A percentile compares a stretch with the other conserved stretches of the same genome.
Conservation (phyloP, 1,140 invertebrate species). For the Drosophila sulfurigaster region DNA sequence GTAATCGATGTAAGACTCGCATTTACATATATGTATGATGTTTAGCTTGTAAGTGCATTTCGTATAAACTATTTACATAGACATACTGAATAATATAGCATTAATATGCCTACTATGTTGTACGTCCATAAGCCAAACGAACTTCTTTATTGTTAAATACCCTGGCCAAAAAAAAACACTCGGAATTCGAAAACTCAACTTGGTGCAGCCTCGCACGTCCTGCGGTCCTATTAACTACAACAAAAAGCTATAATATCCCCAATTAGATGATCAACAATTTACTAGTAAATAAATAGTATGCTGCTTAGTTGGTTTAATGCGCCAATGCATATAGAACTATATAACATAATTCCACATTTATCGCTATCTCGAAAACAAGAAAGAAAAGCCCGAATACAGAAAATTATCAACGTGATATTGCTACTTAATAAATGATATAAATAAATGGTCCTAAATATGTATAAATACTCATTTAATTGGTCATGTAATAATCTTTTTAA, state of each 20-base stretch:
- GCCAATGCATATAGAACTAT: constrained; percentile 53
- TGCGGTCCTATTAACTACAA: constrained; percentile 1
- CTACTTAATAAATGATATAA: constrained; percentile 69
- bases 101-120: constrained; percentile 43
- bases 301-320: constrained; percentile 71
- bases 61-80: constrained; percentile 40
- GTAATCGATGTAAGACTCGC: constrained; percentile 18
- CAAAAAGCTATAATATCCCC: constrained; percentile 19
- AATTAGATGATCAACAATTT: constrained; percentile 41
- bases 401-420: constrained; percentile 81
- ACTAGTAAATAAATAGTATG: constrained; percentile 58
- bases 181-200: constrained; percentile 2
- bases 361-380: constrained; percentile 47
- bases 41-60: constrained; percentile 56
- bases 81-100: constrained; percentile 24
- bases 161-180: not conserved
- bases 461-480: not conserved
- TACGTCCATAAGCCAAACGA: constrained; percentile 53
- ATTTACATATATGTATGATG: not conserved
- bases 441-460: constrained; percentile 41
- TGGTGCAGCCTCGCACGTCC: constrained; percentile 8
- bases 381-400: constrained; percentile 24
- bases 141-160: constrained; percentile 8
- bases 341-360: constrained; percentile 53
- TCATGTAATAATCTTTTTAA: not conserved